Evolutionary conservation across 2,113 vertebrate genomes (phyloP).

Genomic region (Mustelus asterias): DNA sequence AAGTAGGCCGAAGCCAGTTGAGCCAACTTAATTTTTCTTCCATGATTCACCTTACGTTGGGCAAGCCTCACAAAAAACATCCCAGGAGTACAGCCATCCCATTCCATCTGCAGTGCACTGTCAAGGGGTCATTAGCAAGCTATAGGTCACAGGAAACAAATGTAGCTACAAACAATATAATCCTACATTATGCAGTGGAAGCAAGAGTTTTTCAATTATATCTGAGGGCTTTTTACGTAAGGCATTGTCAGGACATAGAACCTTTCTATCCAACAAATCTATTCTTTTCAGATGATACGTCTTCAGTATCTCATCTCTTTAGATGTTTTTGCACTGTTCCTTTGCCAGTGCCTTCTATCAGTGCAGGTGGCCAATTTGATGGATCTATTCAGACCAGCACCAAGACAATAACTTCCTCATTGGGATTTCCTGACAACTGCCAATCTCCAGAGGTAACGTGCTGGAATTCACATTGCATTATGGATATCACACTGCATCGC

Average conservation of each 20-base stretch:
- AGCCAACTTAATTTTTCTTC: not conserved
- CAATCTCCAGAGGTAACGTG: not conserved
- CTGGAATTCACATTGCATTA: not conserved
- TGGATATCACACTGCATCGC: not conserved
- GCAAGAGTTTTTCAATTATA: not conserved
- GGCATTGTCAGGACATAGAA: not conserved
- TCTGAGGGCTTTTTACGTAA: not conserved
- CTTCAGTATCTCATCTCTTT: not conserved
- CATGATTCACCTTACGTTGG: not conserved
- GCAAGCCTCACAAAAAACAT: not conserved
- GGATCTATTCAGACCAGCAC: not conserved
- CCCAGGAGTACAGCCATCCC: not conserved
- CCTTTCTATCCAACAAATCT: not conserved
- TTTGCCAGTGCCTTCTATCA: not conserved
- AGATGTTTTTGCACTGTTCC: not conserved
- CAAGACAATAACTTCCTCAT: not conserved
- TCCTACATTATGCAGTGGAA: not conserved
- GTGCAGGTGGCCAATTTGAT: not conserved
- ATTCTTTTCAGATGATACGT: not conserved
- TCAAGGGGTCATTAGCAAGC: not conserved
- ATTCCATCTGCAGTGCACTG: not conserved
- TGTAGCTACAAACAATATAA: not conserved
- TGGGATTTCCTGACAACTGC: not conserved
- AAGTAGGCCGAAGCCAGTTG: not conserved
- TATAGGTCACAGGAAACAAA: not conserved